Evolutionary conservation across 2,888 invertebrate species (phyloP).

Genomic region (Caenorhabditis sulstoni): DNA sequence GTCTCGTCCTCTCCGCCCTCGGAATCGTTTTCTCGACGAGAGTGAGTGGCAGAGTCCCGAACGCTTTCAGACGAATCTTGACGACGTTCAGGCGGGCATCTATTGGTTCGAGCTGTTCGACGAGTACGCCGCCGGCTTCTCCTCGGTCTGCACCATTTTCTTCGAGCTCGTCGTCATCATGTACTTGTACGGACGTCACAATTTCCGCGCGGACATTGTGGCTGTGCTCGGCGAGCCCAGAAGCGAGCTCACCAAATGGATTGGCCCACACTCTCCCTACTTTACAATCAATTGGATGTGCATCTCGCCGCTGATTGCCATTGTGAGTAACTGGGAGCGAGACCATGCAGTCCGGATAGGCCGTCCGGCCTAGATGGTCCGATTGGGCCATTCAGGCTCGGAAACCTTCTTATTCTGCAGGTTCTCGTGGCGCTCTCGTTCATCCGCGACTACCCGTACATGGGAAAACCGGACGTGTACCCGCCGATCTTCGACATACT

Average conservation of each 20-base stretch:
- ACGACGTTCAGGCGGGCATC: slow-evolving; percentile 46
- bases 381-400: no score
- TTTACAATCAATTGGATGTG: slow-evolving; percentile 24
- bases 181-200: slow-evolving; percentile 5
- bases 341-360: no score
- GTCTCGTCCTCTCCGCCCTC: neutral
- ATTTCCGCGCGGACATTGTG: slow-evolving; percentile 22
- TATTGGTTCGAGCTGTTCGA: slow-evolving; percentile 58
- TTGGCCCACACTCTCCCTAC: slow-evolving; percentile 26
- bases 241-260: neutral
- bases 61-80: neutral
- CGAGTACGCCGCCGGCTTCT: slow-evolving; percentile 54
- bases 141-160: slow-evolving; percentile 20
- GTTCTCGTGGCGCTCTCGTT: slow-evolving; percentile 11
- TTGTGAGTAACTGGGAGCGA: neutral
- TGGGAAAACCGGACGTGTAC: neutral
- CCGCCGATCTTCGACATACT: slow-evolving; percentile 5
- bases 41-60: neutral
- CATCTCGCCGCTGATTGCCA: slow-evolving; percentile 13
- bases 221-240: slow-evolving; percentile 21
- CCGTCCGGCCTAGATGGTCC: no score
- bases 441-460: slow-evolving; percentile 15
- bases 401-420: no score
- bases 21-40: slow-evolving; percentile 12
- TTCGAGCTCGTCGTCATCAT: slow-evolving; percentile 19